Percentiles rank a stretch among this genome's conserved stretches.
These are phyloP conservation scores for Branchellion lobata DNA, from an alignment of 2,888 invertebrate species.

Conservation along the genomic window DNA sequence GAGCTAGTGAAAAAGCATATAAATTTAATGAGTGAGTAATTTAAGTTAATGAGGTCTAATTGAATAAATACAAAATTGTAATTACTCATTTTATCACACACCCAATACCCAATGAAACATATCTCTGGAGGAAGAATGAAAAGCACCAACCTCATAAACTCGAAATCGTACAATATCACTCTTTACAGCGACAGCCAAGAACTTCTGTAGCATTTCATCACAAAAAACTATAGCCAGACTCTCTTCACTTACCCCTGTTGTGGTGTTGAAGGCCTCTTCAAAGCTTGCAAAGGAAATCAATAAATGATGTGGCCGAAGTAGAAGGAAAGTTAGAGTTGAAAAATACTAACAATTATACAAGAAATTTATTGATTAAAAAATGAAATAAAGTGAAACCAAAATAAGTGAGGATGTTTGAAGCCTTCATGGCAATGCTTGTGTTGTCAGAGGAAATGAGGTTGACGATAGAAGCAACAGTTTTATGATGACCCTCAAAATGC, in stretches of 20 bases:
- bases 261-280: no score
- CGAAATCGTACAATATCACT: slow-evolving; percentile 70
- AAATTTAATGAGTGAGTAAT: no score
- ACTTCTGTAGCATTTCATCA: slow-evolving; percentile 63
- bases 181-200: slow-evolving; percentile 65
- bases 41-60: no score
- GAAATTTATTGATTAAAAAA: background rate
- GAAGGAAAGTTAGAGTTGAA: no score
- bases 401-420: slow-evolving; percentile 22
- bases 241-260: slow-evolving; percentile 58
- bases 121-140: background rate
- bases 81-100: no score
- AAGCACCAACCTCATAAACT: slow-evolving; percentile 68
- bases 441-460: slow-evolving; percentile 17
- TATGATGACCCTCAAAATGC: background rate
- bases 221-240: slow-evolving; percentile 66
- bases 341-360: background rate
- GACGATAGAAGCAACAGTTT: background rate
- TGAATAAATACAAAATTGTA: no score
- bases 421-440: slow-evolving; percentile 15
- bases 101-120: no score
- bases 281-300: no score
- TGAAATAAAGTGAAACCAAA: slow-evolving; percentile 20
- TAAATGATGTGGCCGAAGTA: no score
- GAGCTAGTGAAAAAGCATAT: no score